Base-by-base conservation (phyloP, 1,140 invertebrate genomes). In the Daktulosphaira vitifoliae region DNA sequence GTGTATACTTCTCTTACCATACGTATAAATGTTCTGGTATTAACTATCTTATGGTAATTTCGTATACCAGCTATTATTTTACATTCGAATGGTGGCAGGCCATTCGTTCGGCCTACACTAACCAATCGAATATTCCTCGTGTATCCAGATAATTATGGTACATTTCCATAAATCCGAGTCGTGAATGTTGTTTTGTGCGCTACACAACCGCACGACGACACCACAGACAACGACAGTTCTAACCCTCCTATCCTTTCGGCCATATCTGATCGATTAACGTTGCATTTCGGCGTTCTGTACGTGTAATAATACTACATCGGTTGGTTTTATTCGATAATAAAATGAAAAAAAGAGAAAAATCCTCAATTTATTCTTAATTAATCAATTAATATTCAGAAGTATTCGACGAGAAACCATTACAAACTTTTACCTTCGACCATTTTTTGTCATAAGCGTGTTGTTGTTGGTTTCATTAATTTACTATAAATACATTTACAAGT, bases 191-290 rank as follows among this genome's bases (percentile, higher is more conserved):
- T 62, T 46, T 62, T 46, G 44, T 48, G 56, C 56, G 42, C 56
- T 23, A 62, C 56, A 62, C 39, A 48, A 62, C 42, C 16, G 29
- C 26, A n/a, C 33, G 38, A 37, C 3, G 13, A 16, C 53, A 38
- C 29, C 29, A 33, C 29, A 6, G 22, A 56, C n/a, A 22, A 56
- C 53, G 6, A 42, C 20, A 20, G 54, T 18, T 23, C 4, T 18
- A 29, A 2, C n/a, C 25, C 26, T 16, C 56, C 56, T 62, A 62
- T 62, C 56, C 56, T 62, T 20, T 39, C 5, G 23, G 25, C 25
- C 42, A 62, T 62, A 62, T 62, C 56, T 62, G 56, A 62, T 48
- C 56, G 56, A 62, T 62, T 48, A 62, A 62, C 26, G 25, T 46
- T 48, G 16, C 18, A n/a, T 46, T 48, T 46, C 7, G 16, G 56